Evolutionary conservation across 2,797 vertebrate genomes (phyloP).

Genomic region (Phaenicophaeus curvirostris): DNA sequence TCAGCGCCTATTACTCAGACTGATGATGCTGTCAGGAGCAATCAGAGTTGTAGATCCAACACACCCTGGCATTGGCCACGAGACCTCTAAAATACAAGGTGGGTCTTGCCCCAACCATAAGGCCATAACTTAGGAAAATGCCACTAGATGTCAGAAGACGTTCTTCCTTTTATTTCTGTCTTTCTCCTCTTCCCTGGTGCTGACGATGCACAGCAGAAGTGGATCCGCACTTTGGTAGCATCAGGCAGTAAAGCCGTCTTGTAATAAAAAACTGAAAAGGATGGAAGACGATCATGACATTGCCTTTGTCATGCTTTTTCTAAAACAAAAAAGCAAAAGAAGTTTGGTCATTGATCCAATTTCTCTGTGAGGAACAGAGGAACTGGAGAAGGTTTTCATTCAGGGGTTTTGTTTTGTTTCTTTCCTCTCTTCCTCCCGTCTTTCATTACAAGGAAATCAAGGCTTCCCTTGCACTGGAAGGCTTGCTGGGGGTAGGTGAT

Average conservation of each 20-base stretch:
- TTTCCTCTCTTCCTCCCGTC: neutral
- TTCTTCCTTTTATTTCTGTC: neutral
- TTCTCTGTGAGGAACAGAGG: neutral
- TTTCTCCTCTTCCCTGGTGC: neutral
- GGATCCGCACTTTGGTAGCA: neutral
- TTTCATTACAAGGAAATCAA: neutral
- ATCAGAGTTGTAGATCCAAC: neutral
- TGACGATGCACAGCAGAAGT: neutral
- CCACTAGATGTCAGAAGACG: neutral
- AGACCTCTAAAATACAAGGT: neutral
- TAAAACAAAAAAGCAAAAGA: neutral
- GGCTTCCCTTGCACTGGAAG: neutral
- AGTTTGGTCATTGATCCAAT: neutral
- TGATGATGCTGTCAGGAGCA: neutral
- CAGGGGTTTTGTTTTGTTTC: neutral
- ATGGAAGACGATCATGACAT: neutral
- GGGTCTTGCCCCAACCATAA: neutral
- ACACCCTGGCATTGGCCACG: neutral
- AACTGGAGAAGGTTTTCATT: neutral
- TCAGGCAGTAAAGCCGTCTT: neutral
- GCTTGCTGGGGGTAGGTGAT: neutral
- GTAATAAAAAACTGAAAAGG: no score
- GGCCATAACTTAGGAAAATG: neutral
- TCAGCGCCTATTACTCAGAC: neutral
- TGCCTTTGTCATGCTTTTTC: neutral